Evolutionary conservation across 2,797 vertebrate species (phyloP).

Genomic region (Channallabes apus): DNA sequence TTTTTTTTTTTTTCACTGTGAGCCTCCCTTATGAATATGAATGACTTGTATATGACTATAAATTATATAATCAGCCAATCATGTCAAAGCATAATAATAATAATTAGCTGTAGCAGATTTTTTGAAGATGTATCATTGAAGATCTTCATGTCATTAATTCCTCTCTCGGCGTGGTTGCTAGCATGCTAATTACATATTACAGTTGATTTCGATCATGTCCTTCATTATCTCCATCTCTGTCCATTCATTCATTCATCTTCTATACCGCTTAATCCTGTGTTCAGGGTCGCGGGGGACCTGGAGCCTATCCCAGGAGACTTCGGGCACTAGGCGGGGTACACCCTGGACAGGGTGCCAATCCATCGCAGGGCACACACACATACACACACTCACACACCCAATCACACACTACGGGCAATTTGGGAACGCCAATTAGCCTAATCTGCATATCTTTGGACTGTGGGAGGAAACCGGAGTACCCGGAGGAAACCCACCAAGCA

Average conservation of each 20-base stretch:
- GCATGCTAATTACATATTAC: background rate
- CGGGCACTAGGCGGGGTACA: too few relatives aligned
- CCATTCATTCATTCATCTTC: too few relatives aligned
- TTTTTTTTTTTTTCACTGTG: background rate
- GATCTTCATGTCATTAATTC: background rate
- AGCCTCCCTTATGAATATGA: background rate
- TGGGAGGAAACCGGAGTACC: too few relatives aligned
- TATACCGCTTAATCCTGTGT: background rate
- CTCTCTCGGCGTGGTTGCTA: background rate
- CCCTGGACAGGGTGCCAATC: too few relatives aligned
- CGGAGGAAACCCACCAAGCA: too few relatives aligned
- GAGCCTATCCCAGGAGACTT: too few relatives aligned
- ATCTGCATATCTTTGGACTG: too few relatives aligned
- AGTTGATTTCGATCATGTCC: background rate
- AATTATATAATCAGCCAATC: background rate
- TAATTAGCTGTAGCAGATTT: background rate
- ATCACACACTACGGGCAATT: too few relatives aligned
- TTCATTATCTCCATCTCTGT: background rate
- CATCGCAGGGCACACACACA: too few relatives aligned
- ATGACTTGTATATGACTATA: background rate
- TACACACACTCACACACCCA: too few relatives aligned
- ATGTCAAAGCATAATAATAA: background rate
- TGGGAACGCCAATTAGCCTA: too few relatives aligned
- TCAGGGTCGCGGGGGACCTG: too few relatives aligned
- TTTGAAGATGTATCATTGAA: background rate